phyloP scores from a whole-genome alignment of 2,797 vertebrate genomes.

The Molossus molossus region DNA sequence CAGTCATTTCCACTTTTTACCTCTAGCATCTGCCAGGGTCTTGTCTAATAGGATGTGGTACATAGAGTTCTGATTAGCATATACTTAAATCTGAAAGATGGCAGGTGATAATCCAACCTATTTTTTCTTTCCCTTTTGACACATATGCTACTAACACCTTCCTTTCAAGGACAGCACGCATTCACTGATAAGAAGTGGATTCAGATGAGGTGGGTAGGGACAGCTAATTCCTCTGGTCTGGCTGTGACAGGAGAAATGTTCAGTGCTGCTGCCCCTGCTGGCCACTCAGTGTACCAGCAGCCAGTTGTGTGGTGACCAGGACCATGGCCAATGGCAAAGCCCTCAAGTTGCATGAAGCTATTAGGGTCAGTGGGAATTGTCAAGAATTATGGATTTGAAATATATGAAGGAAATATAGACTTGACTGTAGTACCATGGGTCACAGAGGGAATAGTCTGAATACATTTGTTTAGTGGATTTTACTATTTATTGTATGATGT shows the following conservation, averaged over 20 bases:
- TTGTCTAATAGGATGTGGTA: background rate
- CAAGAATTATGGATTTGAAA: background rate
- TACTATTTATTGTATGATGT: background rate
- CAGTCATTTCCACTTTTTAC: background rate
- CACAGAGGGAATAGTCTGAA: background rate
- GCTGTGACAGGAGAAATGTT: background rate
- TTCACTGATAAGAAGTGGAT: background rate
- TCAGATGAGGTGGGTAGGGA: background rate
- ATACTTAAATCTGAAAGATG: slow-evolving; percentile 35
- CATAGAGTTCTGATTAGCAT: background rate
- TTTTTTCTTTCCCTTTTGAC: slow-evolving; percentile 1
- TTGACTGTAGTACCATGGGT: background rate
- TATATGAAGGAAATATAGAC: background rate
- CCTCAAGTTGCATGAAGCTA: background rate
- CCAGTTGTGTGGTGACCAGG: background rate
- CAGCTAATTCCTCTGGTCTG: background rate
- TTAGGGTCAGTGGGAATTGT: background rate
- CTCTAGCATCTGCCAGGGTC: background rate
- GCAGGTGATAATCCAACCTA: background rate
- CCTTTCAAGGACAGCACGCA: background rate
- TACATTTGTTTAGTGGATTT: background rate
- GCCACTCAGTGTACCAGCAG: background rate
- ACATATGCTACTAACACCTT: background rate
- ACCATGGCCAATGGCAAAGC: background rate
- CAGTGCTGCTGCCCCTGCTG: background rate